phyloP scores from a whole-genome alignment of 2,113 vertebrate species.

The Paramisgurnus dabryanus region DNA sequence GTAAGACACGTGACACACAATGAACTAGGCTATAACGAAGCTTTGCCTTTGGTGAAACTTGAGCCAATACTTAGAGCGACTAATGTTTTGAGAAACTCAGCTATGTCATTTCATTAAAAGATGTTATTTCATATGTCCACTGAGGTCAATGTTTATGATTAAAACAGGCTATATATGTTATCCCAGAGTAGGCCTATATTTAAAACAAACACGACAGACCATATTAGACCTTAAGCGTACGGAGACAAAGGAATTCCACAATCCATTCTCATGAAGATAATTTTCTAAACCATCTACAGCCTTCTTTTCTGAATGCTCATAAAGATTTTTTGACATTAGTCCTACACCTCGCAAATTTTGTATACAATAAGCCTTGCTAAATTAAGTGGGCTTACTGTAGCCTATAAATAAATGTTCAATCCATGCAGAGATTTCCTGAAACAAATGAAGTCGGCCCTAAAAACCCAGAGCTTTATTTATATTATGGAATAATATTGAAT shows the following conservation, averaged over 20 bases:
- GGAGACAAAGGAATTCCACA: slow-evolving; percentile 13
- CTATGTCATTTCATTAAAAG: slow-evolving; percentile 4
- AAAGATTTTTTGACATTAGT: background rate
- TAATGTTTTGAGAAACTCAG: background rate
- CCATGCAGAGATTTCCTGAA: too few relatives aligned
- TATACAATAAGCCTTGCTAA: background rate
- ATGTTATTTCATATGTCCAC: slow-evolving; percentile 32
- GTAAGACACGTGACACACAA: too few relatives aligned
- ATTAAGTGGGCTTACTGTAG: background rate
- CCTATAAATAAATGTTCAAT: too few relatives aligned
- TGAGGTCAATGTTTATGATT: slow-evolving; percentile 27
- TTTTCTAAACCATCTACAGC: background rate
- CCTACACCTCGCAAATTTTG: background rate
- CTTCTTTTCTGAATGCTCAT: background rate
- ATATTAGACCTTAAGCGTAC: background rate
- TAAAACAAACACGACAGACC: background rate
- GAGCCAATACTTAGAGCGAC: too few relatives aligned
- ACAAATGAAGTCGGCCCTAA: background rate
- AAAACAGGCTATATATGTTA: background rate
- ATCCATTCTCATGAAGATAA: background rate
- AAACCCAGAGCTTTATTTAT: background rate
- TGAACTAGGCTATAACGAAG: too few relatives aligned
- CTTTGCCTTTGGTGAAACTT: too few relatives aligned
- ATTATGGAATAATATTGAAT: background rate
- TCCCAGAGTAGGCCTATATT: background rate